Evolutionary conservation across 2,888 invertebrate species (phyloP).

Genomic region (Drosophila meridionalis): DNA sequence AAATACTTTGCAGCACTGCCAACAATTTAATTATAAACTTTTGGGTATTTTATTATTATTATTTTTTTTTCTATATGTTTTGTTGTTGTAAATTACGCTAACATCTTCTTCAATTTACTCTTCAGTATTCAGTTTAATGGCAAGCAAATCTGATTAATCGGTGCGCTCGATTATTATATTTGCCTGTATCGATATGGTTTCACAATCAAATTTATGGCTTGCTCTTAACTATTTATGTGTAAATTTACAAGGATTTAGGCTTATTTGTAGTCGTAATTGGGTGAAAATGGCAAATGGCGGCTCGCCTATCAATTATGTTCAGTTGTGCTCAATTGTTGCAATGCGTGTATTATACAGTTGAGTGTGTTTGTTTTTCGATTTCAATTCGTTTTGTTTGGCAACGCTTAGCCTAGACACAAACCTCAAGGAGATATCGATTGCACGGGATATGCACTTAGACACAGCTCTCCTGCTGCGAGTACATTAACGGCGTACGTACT

Average conservation of each 20-base stretch:
- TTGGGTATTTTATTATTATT: background rate
- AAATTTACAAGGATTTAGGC: constrained; percentile 25
- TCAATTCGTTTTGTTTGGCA: constrained; percentile 67
- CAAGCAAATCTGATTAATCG: constrained; percentile 11
- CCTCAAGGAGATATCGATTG: constrained; percentile 66
- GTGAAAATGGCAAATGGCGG: constrained; percentile 38
- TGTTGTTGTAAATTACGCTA: background rate
- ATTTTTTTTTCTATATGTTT: background rate
- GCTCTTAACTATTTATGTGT: constrained; percentile 20
- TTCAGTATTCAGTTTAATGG: background rate
- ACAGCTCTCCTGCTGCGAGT: constrained; percentile 89
- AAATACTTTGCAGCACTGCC: constrained; percentile 20
- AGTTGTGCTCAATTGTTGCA: background rate
- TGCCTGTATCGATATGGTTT: constrained; percentile 11
- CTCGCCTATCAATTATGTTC: constrained; percentile 10
- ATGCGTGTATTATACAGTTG: constrained; percentile 27
- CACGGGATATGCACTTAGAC: constrained; percentile 85
- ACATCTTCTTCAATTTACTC: background rate
- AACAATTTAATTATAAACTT: background rate
- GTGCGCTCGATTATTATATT: constrained; percentile 18
- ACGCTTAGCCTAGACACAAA: constrained; percentile 75
- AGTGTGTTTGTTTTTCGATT: constrained; percentile 4
- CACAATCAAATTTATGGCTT: constrained; percentile 22
- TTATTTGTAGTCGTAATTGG: constrained; percentile 25
- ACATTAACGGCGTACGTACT: constrained; percentile 89